Evolutionary conservation across 2,113 vertebrate genomes (phyloP).

Genomic region (Neomonachus schauinslandi): DNA sequence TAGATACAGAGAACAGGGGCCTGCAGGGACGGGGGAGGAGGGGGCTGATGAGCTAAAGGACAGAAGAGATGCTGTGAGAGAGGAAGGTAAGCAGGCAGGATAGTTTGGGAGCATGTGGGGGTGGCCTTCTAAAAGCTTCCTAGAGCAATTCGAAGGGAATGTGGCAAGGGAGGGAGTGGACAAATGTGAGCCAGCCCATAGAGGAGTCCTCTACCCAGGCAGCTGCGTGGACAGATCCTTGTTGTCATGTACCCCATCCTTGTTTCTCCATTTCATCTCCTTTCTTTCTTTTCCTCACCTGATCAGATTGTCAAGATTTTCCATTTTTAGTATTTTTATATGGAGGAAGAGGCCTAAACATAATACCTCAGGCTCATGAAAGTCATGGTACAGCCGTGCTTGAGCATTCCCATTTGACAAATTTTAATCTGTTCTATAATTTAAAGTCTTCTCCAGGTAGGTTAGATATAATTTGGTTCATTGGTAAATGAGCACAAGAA

Average conservation of each 20-base stretch:
- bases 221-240: background rate
- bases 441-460: background rate
- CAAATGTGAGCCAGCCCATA: background rate
- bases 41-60: background rate
- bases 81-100: background rate
- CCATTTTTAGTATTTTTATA: background rate
- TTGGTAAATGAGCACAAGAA: background rate
- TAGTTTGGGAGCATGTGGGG: rapidly evolving
- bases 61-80: background rate
- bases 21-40: background rate
- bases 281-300: background rate
- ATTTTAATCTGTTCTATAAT: background rate
- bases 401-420: background rate
- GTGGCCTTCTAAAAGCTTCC: background rate
- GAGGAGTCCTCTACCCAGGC: background rate
- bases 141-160: no score
- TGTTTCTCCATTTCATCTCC: background rate
- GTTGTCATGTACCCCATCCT: background rate
- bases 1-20: background rate
- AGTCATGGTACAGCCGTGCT: background rate
- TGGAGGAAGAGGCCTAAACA: background rate
- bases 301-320: background rate
- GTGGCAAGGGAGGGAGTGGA: background rate
- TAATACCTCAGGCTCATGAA: background rate
- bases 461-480: background rate